Conservation (phyloP, 2,797 vertebrate species). For the Sphenopsis melanotis region DNA sequence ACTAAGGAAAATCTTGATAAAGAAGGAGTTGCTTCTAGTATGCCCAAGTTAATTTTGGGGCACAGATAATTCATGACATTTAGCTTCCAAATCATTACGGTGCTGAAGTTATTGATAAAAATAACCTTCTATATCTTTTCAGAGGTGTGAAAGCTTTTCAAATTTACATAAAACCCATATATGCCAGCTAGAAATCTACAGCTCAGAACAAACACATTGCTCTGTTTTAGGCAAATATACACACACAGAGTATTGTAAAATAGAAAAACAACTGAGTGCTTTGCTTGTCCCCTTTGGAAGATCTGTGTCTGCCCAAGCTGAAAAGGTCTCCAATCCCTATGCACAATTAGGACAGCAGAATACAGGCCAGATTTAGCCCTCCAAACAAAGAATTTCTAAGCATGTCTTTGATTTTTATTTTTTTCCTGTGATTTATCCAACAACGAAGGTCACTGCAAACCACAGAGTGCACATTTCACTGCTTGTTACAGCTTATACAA, state of each 20-base stretch:
- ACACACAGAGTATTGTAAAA: background rate
- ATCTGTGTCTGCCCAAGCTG: constrained; percentile 12
- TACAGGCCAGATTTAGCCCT: constrained; percentile 22
- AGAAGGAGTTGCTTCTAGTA: background rate
- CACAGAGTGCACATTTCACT: background rate
- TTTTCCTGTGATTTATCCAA: background rate
- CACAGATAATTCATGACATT: constrained; percentile 53
- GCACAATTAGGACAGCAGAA: constrained; percentile 42
- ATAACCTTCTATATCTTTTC: background rate
- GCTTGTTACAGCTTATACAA: background rate
- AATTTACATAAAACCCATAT: background rate
- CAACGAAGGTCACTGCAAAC: background rate
- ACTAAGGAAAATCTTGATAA: background rate
- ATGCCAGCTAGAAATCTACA: background rate
- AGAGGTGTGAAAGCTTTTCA: background rate
- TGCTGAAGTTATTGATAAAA: constrained; percentile 26
- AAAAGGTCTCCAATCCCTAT: constrained; percentile 16
- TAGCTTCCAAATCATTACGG: constrained; percentile 41
- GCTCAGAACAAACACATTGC: background rate
- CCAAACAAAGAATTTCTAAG: constrained; percentile 37
- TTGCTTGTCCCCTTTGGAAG: constrained; percentile 12
- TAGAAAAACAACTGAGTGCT: background rate
- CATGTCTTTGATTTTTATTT: background rate
- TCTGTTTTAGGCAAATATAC: background rate
- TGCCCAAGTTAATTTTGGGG: background rate